These are phyloP conservation scores for Rotaria socialis DNA, from an alignment of 2,888 invertebrate genomes.

Conservation along the genomic window DNA sequence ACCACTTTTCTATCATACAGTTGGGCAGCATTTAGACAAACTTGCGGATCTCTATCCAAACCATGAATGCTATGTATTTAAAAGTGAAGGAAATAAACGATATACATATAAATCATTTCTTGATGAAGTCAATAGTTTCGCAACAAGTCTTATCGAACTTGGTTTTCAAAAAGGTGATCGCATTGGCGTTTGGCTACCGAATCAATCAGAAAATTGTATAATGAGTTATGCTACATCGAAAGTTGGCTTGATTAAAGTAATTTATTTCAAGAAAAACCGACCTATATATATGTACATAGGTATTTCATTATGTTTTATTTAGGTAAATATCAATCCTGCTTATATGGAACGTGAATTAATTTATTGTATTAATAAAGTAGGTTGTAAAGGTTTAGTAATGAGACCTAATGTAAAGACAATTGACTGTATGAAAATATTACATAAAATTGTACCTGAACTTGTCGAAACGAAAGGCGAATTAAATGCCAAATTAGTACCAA, in stretches of 20 bases:
- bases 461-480: conserved; percentile 26
- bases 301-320: not conserved
- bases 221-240: conserved; percentile 27
- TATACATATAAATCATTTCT: conserved; percentile 30
- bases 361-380: conserved; percentile 41
- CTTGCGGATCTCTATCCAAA: not conserved
- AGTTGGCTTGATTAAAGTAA: conserved; percentile 40
- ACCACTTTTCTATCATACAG: not conserved
- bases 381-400: conserved; percentile 39
- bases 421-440: conserved; percentile 33
- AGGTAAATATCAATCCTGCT: conserved; percentile 43
- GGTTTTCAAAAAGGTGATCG: conserved; percentile 45
- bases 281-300: not conserved
- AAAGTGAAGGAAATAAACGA: conserved; percentile 27
- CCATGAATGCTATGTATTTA: conserved; percentile 26
- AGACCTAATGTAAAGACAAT: conserved; percentile 37
- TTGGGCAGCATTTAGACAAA: conserved; percentile 13
- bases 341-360: conserved; percentile 40
- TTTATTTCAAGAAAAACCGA: not conserved
- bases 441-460: conserved; percentile 37
- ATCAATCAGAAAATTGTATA: conserved; percentile 29
- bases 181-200: conserved; percentile 41
- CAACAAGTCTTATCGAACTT: conserved; percentile 15
- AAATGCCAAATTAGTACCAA: conserved; percentile 32
- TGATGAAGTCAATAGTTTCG: conserved; percentile 41